Evolutionary conservation across 2,888 invertebrate species (phyloP).

Genomic region (Sycophila texana): DNA sequence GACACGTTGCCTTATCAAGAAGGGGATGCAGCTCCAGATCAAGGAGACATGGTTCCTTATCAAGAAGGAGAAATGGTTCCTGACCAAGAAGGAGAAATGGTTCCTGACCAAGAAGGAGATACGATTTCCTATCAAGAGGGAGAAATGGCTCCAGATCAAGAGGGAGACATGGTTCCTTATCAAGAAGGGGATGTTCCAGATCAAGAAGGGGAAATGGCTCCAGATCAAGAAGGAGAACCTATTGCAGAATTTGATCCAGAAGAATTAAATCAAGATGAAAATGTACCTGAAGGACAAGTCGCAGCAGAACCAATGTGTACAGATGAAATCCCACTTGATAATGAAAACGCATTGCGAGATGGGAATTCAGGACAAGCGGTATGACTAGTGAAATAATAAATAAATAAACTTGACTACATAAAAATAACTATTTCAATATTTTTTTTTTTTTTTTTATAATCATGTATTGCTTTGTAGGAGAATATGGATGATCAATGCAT

Average conservation of each 20-base stretch:
- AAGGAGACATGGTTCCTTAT: not conserved
- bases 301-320: constrained; percentile 1
- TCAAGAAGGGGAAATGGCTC: not conserved
- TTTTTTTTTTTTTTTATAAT: not conserved
- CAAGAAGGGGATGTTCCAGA: constrained; percentile 3
- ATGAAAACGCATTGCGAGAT: constrained; percentile 24
- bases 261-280: constrained; percentile 27
- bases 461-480: constrained; percentile 36
- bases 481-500: constrained; percentile 51
- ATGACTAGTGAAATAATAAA: not conserved
- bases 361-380: constrained; percentile 45
- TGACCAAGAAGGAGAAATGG: not conserved
- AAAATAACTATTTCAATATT: not conserved
- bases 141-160: constrained; percentile 12
- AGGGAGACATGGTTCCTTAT: not conserved
- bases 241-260: constrained; percentile 56
- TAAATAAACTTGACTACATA: not conserved
- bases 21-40: too few species aligned
- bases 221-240: constrained; percentile 34
- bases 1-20: constrained; percentile 4
- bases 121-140: not conserved
- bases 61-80: not conserved
- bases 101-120: not conserved
- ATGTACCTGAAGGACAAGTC: constrained; percentile 9
- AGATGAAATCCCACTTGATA: constrained; percentile 10